Base-by-base conservation (phyloP, 2,888 invertebrate species). In the Aelia acuminata region DNA sequence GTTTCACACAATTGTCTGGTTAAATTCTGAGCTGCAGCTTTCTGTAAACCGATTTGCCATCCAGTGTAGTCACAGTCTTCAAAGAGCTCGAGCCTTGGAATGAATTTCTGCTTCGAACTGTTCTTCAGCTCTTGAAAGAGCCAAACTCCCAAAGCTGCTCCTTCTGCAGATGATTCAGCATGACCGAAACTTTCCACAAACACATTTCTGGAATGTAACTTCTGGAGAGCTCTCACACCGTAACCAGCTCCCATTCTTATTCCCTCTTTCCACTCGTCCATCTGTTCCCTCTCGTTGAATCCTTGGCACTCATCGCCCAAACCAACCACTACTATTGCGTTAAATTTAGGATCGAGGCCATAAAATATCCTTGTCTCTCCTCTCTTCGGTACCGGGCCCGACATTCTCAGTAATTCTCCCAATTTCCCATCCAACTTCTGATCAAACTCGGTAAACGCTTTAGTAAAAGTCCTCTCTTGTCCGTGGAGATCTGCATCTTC, bases 161-260 rank as follows among this genome's bases (percentile, higher is more conserved):
- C 97, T 92, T 97, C 97, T 0, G 96, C 96, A 1, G 96, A 95
- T 3, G 96, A 96, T 92, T 96, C 96, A 0, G 96, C 95, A 91
- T 95, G 94, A 15, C 95, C 96, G 91, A 96, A 96, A 35, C 95
- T 95, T 91, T 97, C 97, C 0, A 97, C 93, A 89, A 94, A 94
- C 50, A 97, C 94, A 47, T 93, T 92, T 84, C 93, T 93, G 0
- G 95, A 94, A 84, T 90, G 88, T 26, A 95, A 92, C 4, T 92
- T 91, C 70, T 94, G 93, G 18, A 96, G 92, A 3, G 94, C 94
- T 89, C 92, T 93, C 35, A 94, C 94, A 0, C 95, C 96, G 3
- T 93, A 93, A 0, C 94, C 95, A 0, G 96, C 94, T 0, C 96
- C 96, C 87, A 94, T 93, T 88, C 97, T 93, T 88, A 97, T 95